phyloP scores from a whole-genome alignment of 2,888 invertebrate genomes.

The Microchrysa polita region DNA sequence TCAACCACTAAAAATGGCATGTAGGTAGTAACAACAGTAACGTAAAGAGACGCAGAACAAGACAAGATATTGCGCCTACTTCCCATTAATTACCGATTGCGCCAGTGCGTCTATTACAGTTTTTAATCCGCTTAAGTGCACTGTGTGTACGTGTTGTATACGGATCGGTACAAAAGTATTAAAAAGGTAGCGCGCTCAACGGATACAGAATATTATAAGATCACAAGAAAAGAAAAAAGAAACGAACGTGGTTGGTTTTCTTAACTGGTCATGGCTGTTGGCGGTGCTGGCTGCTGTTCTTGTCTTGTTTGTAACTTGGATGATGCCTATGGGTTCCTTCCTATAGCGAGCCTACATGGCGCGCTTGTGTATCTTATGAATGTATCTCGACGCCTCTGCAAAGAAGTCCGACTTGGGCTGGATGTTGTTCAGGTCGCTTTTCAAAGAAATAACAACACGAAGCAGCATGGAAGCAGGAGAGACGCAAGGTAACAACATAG shows the following conservation, averaged over 20 bases:
- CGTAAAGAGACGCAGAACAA: constrained; percentile 13
- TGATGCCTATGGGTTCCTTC: no score
- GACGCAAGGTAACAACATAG: neutral
- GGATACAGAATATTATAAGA: no score
- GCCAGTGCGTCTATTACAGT: constrained; percentile 44
- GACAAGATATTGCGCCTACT: constrained; percentile 45
- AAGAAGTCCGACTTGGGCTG: constrained; percentile 10
- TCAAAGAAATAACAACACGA: neutral
- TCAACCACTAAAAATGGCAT: constrained; percentile 16
- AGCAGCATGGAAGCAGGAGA: no score
- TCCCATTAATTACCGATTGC: constrained; percentile 47
- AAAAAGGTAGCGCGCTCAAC: neutral
- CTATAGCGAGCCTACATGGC: constrained; percentile 19
- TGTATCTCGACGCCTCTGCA: constrained; percentile 33
- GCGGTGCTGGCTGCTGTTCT: no score
- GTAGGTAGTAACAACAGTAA: constrained; percentile 39
- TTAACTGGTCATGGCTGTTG: constrained; percentile 33
- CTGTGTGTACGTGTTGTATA: constrained; percentile 4
- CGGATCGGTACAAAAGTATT: neutral
- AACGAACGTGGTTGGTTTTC: neutral
- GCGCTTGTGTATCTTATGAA: constrained; percentile 25
- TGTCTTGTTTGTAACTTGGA: no score
- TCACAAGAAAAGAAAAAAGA: neutral
- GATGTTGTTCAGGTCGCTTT: neutral
- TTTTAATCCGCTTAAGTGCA: constrained; percentile 40